Evolutionary conservation across 2,797 vertebrate species (phyloP), one percentile per base, ranked within the genome.

Genomic region (Rhodeus uyekii): DNA sequence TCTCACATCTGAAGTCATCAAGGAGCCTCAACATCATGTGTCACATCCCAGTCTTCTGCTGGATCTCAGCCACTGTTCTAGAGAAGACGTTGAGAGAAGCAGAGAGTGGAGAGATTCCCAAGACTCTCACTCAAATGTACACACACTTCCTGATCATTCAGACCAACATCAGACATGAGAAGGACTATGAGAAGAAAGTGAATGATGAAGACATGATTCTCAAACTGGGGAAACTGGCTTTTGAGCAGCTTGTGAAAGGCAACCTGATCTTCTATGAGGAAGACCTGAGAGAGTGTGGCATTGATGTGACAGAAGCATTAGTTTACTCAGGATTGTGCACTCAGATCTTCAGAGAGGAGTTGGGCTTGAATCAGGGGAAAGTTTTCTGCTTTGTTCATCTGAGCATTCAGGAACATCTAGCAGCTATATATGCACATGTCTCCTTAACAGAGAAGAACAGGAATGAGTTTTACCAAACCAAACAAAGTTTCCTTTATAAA

Each of bases 31-130:
- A 50, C 64, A 74, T 81, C 69, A 64, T 81, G 79, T 81, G 79
- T 14, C 58, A 72, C 53, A 81, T 81, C 68, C 79, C 79, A 32
- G 79, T 81, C 5, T 81, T 81, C 79, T 81, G 79, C 79, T 81
- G 79, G 79, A 81, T 81, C 32, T 75, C 72, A 75, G 50, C 72
- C 48, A 16, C 72, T 36, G 72, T 75, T 5, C 50, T 75, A 18
- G 72, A 75, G 50, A 10, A 38, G 53, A 75, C 39, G 32, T 8
- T 80, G 55, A 46, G 5, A 48, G 0, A 8, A 34, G 68, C 53
- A 36, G 39, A 73, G 24, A 50, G 14, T 38, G 32, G 1, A 42
- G 12, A 61, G 38, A n/a, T 72, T 32, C 78, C 78, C 53, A 81
- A 63, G 39, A 73, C 74, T 60, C 36, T 76, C 14, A 76, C 74